Evolutionary conservation across 2,888 invertebrate genomes (phyloP), one percentile per base, ranked within the genome.

Genomic region (Parapristionchus giblindavisi): DNA sequence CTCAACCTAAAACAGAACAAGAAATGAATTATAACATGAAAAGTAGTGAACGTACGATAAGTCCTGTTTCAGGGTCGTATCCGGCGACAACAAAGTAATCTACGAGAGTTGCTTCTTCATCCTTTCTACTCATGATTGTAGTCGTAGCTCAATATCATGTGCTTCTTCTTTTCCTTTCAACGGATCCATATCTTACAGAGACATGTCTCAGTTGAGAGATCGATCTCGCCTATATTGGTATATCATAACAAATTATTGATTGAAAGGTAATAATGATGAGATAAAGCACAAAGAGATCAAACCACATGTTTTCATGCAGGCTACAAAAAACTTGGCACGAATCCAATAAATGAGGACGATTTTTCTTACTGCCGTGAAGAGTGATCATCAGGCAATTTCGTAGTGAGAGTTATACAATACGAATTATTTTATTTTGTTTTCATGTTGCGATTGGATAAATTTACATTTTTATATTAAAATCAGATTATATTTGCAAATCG

Each of bases 51-150:
- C 75, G 75, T 60, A 86, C 86, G 78, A 79, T 78, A 2, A 87
- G 77, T 48, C 87, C 87, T 8, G 72, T 75, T 21, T 83, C 80
- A 48, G 81, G 83, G 52, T 87, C 86, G 56, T 84, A 85, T 32
- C 87, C 87, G 29, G 84, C 80, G 17, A 87, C 80, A 34, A 83
- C 87, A 74, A 87, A 86, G 76, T 87, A 87, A 72, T 87, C 86
- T 63, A 85, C 84, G 32, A 87, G 78, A 21, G 85, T 85, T 51
- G 81, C 79, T 58, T 85, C 38, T 24, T 71, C 58, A 21, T 70
- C 61, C 24, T 61, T 70, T 8, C 43, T 58, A 36, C 24, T 60
- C 65, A 70, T 51, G n/a, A n/a, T n/a, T n/a, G 8, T 11, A n/a
- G n/a, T n/a, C n/a, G n/a, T n/a, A n/a, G n/a, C n/a, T n/a, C n/a